phyloP scores from a whole-genome alignment of 2,888 invertebrate species.

The Clepsis dumicolana region DNA sequence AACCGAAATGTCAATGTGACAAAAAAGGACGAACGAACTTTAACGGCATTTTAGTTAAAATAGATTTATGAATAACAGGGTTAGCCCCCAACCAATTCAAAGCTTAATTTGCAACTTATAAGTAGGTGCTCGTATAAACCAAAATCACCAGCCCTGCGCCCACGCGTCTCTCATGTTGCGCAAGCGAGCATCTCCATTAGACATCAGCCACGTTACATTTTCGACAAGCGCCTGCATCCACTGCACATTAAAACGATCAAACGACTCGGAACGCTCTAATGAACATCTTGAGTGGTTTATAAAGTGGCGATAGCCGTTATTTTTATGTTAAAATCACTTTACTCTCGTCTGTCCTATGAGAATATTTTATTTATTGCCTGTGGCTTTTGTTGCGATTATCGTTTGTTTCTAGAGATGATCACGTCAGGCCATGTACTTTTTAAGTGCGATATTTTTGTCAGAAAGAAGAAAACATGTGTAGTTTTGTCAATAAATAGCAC shows the following conservation, averaged over 20 bases:
- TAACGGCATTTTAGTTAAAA: too few species aligned
- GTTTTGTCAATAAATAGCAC: too few species aligned
- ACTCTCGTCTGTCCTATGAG: constrained; percentile 65
- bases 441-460: too few species aligned
- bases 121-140: too few species aligned
- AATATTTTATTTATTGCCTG: constrained; percentile 51
- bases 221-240: constrained; percentile 54
- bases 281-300: constrained; percentile 83
- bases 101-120: too few species aligned
- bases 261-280: constrained; percentile 77
- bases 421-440: too few species aligned
- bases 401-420: constrained; percentile 14
- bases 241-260: constrained; percentile 79
- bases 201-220: constrained; percentile 59
- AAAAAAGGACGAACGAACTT: too few species aligned
- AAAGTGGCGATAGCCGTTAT: constrained; percentile 82
- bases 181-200: constrained; percentile 82
- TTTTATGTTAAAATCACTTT: constrained; percentile 74
- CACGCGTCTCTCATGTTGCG: constrained; percentile 76
- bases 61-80: too few species aligned
- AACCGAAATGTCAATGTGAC: too few species aligned
- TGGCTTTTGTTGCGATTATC: constrained; percentile 29
- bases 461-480: too few species aligned
- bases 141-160: constrained; percentile 66
- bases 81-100: too few species aligned